phyloP scores from a whole-genome alignment of 2,113 vertebrate species.

The Chauna torquata region DNA sequence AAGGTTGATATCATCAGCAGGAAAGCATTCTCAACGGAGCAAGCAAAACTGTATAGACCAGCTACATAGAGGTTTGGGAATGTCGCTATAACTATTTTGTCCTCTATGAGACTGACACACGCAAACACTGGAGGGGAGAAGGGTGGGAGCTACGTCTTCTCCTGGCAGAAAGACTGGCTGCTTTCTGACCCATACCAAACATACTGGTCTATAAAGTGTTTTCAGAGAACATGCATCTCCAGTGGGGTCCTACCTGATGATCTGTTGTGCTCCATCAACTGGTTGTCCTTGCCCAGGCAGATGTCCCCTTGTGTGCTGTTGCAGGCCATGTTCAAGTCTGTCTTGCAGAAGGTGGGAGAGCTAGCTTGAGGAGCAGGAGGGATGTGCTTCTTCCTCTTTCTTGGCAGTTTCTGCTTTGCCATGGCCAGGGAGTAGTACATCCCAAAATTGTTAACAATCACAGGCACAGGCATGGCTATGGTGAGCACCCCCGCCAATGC shows the following conservation, averaged over 20 bases:
- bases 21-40: constrained; percentile 73
- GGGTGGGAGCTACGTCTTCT: constrained; percentile 55
- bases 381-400: constrained; percentile 97
- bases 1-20: constrained; percentile 77
- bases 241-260: constrained; percentile 87
- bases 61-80: constrained; percentile 66
- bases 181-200: constrained; percentile 60
- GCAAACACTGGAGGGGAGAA: constrained; percentile 51
- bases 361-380: constrained; percentile 88
- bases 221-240: constrained; percentile 68
- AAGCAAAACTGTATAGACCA: constrained; percentile 77
- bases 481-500: constrained; percentile 94
- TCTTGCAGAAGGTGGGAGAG: constrained; percentile 92
- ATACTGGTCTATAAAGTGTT: constrained; percentile 72
- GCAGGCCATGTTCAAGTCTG: constrained; percentile 90
- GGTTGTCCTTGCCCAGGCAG: constrained; percentile 87
- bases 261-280: constrained; percentile 88
- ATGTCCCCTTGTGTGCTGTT: constrained; percentile 92
- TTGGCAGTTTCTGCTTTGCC: constrained; percentile 98
- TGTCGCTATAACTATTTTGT: constrained; percentile 42
- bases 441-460: constrained; percentile 99
- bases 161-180: constrained; percentile 66
- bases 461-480: constrained; percentile 98
- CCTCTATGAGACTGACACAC: constrained; percentile 64
- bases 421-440: constrained; percentile 99